phyloP scores from a whole-genome alignment of 2,113 vertebrate species.

The Nyctereutes procyonoides region DNA sequence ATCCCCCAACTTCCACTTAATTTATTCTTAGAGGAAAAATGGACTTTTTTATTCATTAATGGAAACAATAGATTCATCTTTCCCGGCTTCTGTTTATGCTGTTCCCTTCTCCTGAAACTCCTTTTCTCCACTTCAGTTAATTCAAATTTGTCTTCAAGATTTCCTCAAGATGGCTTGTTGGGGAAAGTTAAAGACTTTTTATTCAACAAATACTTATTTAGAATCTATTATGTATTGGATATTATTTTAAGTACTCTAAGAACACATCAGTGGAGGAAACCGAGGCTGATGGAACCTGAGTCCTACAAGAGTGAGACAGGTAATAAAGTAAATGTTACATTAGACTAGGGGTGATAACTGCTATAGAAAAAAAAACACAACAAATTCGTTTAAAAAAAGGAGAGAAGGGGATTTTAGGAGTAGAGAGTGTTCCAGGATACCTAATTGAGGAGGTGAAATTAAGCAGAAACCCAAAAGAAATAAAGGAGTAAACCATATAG shows the following conservation, averaged over 20 bases:
- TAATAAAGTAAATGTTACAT: background rate
- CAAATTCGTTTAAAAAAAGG: background rate
- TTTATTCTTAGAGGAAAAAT: background rate
- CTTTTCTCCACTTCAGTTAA: background rate
- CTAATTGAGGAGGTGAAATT: background rate
- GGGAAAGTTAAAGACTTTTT: background rate
- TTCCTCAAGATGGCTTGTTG: background rate
- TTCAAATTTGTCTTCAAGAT: background rate
- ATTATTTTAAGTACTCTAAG: background rate
- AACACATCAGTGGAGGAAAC: background rate
- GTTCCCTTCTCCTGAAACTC: background rate
- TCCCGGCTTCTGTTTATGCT: background rate
- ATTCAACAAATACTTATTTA: background rate
- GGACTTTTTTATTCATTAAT: background rate
- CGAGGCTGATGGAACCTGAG: background rate
- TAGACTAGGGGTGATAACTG: background rate
- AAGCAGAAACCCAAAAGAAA: background rate
- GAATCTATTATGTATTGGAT: background rate
- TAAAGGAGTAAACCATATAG: background rate
- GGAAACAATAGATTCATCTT: background rate
- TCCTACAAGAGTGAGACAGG: background rate
- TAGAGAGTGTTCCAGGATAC: background rate
- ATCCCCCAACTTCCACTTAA: background rate
- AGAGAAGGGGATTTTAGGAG: background rate
- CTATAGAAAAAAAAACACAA: background rate